phyloP scores from a whole-genome alignment of 2,797 vertebrate genomes.

The Tapirus indicus region DNA sequence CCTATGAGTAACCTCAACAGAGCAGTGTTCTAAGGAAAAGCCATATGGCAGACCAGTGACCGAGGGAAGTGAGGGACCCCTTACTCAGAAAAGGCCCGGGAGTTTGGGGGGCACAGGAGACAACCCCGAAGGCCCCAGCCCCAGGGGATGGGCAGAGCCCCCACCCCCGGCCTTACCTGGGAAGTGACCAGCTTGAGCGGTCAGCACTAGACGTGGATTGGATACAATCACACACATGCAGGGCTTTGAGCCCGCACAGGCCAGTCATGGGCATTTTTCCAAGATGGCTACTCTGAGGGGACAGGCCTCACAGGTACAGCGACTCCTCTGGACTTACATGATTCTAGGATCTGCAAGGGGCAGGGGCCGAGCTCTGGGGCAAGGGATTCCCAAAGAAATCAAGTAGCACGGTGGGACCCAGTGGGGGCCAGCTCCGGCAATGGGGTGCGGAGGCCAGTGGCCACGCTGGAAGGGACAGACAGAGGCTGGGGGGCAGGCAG shows the following conservation, averaged over 20 bases:
- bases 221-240: rapidly evolving
- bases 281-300: not conserved
- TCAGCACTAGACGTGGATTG: rapidly evolving
- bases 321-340: not conserved
- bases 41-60: not conserved
- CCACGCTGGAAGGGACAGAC: not conserved
- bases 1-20: not conserved
- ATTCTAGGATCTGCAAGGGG: not conserved
- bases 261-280: not conserved
- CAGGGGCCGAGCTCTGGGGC: not conserved
- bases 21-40: not conserved
- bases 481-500: rapidly evolving
- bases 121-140: not conserved
- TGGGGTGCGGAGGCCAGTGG: not conserved
- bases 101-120: not conserved
- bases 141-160: not conserved
- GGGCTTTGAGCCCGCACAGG: not conserved
- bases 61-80: rapidly evolving
- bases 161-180: not conserved
- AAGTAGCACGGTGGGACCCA: not conserved
- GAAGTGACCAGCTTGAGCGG: not conserved
- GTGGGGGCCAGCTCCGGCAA: not conserved
- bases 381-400: not conserved
- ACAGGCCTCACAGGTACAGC: rapidly evolving
- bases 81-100: not conserved